Evolutionary conservation across 2,113 vertebrate species (phyloP).

Genomic region (Leptodactylus fuscus): DNA sequence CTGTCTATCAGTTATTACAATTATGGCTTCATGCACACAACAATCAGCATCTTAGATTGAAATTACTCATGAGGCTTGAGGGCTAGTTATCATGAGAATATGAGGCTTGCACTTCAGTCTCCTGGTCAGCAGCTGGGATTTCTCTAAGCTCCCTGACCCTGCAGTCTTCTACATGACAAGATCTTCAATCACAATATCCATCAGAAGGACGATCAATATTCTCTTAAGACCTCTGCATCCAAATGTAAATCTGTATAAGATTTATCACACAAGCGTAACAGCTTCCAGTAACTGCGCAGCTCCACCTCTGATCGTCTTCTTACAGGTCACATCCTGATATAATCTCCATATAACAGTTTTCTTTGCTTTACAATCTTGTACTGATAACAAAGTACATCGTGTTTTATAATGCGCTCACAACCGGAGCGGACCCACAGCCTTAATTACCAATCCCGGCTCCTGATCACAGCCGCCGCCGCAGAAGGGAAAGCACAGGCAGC

Average conservation of each 20-base stretch:
- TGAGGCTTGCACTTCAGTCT: too few relatives aligned
- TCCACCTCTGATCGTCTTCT: neutral
- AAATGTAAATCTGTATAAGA: neutral
- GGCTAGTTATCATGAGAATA: too few relatives aligned
- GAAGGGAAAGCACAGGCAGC: too few relatives aligned
- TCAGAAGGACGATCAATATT: neutral
- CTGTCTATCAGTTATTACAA: too few relatives aligned
- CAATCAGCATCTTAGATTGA: neutral
- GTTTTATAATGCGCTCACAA: neutral
- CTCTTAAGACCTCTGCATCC: neutral
- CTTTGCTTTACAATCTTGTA: neutral
- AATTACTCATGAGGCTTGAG: neutral
- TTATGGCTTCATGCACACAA: too few relatives aligned
- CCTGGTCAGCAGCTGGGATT: neutral
- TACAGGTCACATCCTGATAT: neutral
- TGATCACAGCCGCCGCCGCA: too few relatives aligned
- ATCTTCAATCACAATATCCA: neutral
- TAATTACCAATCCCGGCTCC: too few relatives aligned
- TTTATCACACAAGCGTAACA: neutral
- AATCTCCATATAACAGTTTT: neutral
- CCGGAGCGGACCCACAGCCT: too few relatives aligned
- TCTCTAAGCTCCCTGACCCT: neutral
- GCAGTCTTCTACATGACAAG: neutral
- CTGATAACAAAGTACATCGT: neutral
- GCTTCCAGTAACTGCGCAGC: neutral